phyloP scores from a whole-genome alignment of 2,888 invertebrate genomes.

The Geophilus truncorum region DNA sequence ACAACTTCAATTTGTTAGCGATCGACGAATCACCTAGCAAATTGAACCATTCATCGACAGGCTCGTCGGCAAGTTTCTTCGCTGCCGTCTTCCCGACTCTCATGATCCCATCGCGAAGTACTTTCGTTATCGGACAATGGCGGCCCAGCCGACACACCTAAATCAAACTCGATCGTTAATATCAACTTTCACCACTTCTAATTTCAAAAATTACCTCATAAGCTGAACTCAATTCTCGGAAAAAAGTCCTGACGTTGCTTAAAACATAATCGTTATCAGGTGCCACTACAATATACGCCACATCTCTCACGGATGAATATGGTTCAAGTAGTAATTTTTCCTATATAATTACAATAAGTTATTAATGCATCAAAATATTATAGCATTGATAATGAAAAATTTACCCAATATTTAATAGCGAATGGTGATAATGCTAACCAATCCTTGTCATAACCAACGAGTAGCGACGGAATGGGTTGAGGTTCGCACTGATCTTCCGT shows the following conservation, averaged over 20 bases:
- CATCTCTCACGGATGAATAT: slow-evolving; percentile 87
- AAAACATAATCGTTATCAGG: slow-evolving; percentile 84
- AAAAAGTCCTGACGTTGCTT: slow-evolving; percentile 74
- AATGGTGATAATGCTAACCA: slow-evolving; percentile 93
- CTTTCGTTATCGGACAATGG: slow-evolving; percentile 82
- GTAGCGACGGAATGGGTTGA: slow-evolving; percentile 89
- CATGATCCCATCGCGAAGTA: slow-evolving; percentile 79
- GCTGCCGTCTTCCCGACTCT: slow-evolving; percentile 67
- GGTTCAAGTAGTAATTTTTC: slow-evolving; percentile 96
- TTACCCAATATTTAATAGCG: slow-evolving; percentile 81
- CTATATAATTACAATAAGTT: too few relatives aligned
- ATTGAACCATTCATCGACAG: slow-evolving; percentile 84
- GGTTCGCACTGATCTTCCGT: slow-evolving; percentile 95
- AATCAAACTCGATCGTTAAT: slow-evolving; percentile 31
- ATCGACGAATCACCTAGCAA: slow-evolving; percentile 72
- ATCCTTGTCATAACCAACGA: slow-evolving; percentile 92
- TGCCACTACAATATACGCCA: slow-evolving; percentile 89
- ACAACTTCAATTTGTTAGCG: slow-evolving; percentile 76
- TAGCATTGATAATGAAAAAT: too few relatives aligned
- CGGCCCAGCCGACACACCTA: slow-evolving; percentile 82
- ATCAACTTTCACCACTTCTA: too few relatives aligned
- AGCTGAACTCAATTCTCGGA: slow-evolving; percentile 83
- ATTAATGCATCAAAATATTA: too few relatives aligned
- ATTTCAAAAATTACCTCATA: slow-evolving; percentile 71
- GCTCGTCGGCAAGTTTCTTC: slow-evolving; percentile 59